phyloP scores from a whole-genome alignment of 2,888 invertebrate species.

The Thymelicus acteon region DNA sequence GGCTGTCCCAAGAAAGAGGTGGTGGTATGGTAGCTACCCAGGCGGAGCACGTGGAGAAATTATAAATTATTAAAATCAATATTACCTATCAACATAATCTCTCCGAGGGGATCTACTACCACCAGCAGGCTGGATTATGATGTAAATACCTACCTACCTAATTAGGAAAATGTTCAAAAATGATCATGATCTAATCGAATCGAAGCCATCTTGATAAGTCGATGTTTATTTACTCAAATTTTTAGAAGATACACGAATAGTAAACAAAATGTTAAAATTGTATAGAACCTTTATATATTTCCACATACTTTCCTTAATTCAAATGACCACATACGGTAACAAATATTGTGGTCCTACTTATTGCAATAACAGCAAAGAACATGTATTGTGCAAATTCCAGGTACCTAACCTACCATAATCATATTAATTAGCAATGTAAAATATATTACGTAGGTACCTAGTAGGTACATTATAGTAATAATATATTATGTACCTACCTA shows the following conservation, averaged over 20 bases:
- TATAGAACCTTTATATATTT: conserved; percentile 38
- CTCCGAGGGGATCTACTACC: no score
- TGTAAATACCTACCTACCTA: no score
- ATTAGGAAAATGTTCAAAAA: no score
- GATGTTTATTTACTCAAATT: background rate
- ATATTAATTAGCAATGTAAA: background rate
- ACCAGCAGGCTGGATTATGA: no score
- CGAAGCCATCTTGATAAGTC: conserved; percentile 14
- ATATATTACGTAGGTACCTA: background rate
- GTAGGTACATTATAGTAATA: background rate
- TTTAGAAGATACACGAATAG: background rate
- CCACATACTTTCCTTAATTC: conserved; percentile 32
- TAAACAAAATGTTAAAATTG: conserved; percentile 43
- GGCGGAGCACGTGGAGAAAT: no score
- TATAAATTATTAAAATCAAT: no score
- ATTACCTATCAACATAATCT: no score
- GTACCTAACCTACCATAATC: conserved; percentile 44
- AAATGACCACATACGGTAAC: conserved; percentile 45
- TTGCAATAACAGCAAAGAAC: conserved; percentile 60
- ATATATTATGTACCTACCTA: background rate
- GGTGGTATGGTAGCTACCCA: no score
- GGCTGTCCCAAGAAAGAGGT: no score
- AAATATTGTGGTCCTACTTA: conserved; percentile 56
- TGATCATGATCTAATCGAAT: background rate
- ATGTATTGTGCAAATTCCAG: conserved; percentile 65